These are phyloP conservation scores for Noctua comes DNA, from an alignment of 2,888 invertebrate genomes.

Conservation along the genomic window DNA sequence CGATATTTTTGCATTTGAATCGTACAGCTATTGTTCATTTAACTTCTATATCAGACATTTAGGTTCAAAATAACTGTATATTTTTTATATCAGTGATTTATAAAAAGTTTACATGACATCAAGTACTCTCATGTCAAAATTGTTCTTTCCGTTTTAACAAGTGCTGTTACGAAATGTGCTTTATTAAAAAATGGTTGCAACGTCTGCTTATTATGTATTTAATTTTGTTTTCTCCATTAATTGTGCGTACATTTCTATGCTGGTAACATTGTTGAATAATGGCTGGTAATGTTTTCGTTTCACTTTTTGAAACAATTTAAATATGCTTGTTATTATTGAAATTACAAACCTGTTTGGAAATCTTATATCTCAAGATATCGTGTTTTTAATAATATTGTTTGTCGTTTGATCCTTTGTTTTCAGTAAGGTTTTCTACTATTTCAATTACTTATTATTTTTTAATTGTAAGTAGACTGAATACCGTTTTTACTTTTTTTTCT, in stretches of 20 bases:
- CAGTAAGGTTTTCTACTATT: slow-evolving; percentile 5
- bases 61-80: slow-evolving; percentile 51
- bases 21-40: background rate
- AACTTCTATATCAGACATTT: slow-evolving; percentile 49
- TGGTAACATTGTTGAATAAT: slow-evolving; percentile 47
- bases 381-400: slow-evolving; percentile 23
- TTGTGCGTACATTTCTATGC: slow-evolving; percentile 33
- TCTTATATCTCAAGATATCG: slow-evolving; percentile 14
- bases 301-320: slow-evolving; percentile 40
- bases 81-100: background rate
- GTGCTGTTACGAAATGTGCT: slow-evolving; percentile 73
- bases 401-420: background rate
- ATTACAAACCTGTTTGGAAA: slow-evolving; percentile 46
- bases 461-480: background rate
- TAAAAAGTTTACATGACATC: slow-evolving; percentile 72
- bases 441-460: background rate
- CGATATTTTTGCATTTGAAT: slow-evolving; percentile 33
- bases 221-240: slow-evolving; percentile 66
- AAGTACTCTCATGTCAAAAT: slow-evolving; percentile 77
- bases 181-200: slow-evolving; percentile 72
- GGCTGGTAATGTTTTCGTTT: slow-evolving; percentile 48
- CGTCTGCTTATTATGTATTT: slow-evolving; percentile 56
- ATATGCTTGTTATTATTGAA: slow-evolving; percentile 35
- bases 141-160: slow-evolving; percentile 73
- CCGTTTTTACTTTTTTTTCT: background rate